These are phyloP conservation scores for Timema podura DNA, from an alignment of 2,888 invertebrate species.

Conservation along the genomic window DNA sequence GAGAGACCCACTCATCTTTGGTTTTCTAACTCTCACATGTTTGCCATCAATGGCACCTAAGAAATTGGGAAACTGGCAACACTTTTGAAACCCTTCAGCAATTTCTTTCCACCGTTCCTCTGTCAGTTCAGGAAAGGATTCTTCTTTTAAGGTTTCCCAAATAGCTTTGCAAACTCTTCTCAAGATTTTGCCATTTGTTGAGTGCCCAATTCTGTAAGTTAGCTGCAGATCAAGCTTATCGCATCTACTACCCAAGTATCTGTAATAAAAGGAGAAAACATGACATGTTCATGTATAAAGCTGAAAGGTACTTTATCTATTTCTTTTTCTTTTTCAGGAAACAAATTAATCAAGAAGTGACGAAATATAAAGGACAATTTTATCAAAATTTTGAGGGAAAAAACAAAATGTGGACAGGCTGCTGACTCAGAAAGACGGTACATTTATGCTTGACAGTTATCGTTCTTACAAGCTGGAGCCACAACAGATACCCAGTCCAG, in stretches of 20 bases:
- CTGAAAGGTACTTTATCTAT: neutral
- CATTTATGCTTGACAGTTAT: neutral
- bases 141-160: too few species aligned
- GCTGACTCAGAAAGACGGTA: neutral
- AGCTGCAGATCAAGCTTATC: neutral
- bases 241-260: neutral
- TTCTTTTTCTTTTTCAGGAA: neutral
- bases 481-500: neutral
- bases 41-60: constrained; percentile 5
- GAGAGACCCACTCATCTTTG: constrained; percentile 5
- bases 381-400: neutral
- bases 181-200: neutral
- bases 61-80: neutral
- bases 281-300: neutral
- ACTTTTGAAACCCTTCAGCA: constrained; percentile 9
- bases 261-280: neutral
- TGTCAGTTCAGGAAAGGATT: too few species aligned
- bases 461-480: neutral
- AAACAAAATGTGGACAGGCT: constrained; percentile 6
- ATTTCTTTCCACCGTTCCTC: neutral
- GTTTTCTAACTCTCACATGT: constrained; percentile 10
- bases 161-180: constrained; percentile 5
- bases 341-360: neutral
- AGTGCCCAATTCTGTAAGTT: neutral
- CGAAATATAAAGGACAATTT: constrained; percentile 1